These are phyloP conservation scores for Eira barbara DNA, from an alignment of 2,113 vertebrate species.

Conservation along the genomic window DNA sequence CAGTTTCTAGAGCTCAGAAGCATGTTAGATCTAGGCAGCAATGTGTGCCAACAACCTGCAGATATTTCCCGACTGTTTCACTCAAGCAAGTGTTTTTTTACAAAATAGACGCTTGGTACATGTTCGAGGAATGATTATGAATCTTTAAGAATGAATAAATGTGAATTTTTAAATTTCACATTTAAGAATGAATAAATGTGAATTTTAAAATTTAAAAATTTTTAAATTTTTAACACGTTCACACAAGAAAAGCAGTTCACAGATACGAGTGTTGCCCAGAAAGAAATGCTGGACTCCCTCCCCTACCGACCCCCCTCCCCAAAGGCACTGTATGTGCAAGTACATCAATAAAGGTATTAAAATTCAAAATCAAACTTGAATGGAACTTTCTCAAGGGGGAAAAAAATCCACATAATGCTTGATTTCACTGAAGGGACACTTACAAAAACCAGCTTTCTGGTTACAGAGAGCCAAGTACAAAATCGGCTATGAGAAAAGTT, in stretches of 20 bases:
- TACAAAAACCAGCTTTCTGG: constrained; percentile 22
- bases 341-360: not conserved
- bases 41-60: constrained; percentile 43
- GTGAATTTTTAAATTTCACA: not conserved
- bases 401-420: not conserved
- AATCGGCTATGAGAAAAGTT: constrained; percentile 55
- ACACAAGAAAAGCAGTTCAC: not conserved
- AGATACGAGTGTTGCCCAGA: not conserved
- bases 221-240: not conserved
- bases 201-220: not conserved
- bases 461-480: not conserved
- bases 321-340: not conserved
- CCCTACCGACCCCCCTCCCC: too few species aligned
- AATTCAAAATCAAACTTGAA: constrained; percentile 38
- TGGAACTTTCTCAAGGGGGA: not conserved
- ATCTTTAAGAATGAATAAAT: constrained; percentile 10
- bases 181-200: constrained; percentile 4
- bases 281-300: not conserved
- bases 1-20: not conserved
- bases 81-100: constrained; percentile 35
- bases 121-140: not conserved
- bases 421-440: constrained; percentile 27
- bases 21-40: not conserved
- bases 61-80: constrained; percentile 46
- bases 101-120: not conserved